Evolutionary conservation across 2,888 invertebrate genomes (phyloP).

Genomic region (Carterocephalus palaemon): DNA sequence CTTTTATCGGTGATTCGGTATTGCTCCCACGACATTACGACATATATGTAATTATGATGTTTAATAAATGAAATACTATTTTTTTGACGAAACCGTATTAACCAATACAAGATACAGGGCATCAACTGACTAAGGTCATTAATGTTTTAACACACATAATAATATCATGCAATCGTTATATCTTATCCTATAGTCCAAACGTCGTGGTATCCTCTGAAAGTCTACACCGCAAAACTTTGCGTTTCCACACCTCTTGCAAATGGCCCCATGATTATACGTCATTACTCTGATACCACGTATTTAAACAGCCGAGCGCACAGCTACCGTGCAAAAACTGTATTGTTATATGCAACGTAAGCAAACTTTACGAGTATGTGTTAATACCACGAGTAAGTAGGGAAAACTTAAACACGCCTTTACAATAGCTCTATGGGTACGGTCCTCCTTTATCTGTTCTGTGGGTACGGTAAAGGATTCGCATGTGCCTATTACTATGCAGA

Average conservation of each 20-base stretch:
- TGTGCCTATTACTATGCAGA: too few species aligned
- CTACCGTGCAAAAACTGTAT: conserved; percentile 43
- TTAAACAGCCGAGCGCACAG: conserved; percentile 57
- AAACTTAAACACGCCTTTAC: conserved; percentile 2
- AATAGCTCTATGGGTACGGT: neutral
- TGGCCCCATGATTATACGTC: conserved; percentile 66
- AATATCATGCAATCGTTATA: too few species aligned
- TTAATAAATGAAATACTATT: too few species aligned
- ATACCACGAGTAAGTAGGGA: conserved; percentile 11
- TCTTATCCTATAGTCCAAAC: conserved; percentile 28
- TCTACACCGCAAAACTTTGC: conserved; percentile 63
- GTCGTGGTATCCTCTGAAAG: conserved; percentile 48
- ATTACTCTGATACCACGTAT: conserved; percentile 67
- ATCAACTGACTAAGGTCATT: too few species aligned
- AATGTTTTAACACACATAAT: too few species aligned
- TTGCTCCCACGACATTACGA: too few species aligned
- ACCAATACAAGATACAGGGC: too few species aligned
- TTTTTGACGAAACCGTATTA: too few species aligned
- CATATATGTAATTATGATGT: too few species aligned
- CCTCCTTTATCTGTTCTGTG: too few species aligned
- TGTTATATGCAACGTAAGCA: conserved; percentile 17
- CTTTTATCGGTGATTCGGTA: too few species aligned
- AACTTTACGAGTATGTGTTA: conserved; percentile 18
- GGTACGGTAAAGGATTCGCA: too few species aligned
- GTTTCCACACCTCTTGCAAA: conserved; percentile 75